Evolutionary conservation across 2,797 vertebrate species (phyloP), one percentile per base, ranked within the genome.

Genomic region (Cyprinodon diabolis): DNA sequence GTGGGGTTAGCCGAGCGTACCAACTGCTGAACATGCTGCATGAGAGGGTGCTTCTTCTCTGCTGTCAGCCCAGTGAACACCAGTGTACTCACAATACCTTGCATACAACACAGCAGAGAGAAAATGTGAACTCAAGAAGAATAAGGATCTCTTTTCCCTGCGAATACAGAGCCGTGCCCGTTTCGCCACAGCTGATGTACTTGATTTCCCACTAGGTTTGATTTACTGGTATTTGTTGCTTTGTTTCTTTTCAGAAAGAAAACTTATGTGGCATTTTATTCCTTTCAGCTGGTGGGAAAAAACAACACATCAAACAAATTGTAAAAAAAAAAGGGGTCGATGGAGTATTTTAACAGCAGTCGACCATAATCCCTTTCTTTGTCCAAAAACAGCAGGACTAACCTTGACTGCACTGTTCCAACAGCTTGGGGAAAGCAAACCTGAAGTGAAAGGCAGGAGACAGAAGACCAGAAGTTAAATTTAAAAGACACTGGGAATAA

Each of bases 351-450:
- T 66, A 15, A 66, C 23, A 13, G 14, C 1, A 2, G 23, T 25
- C 30, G 13, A 58, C 48, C 9, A 30, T 51, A 1, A 51, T 57
- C 25, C 23, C 11, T 62, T 62, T 40, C 19, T 9, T 67, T 4
- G 37, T 5, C 4, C 51, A 54, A 13, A 35, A 37, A 45, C 70
- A 56, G 78, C 14, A 2, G 69, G 69, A 78, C 91, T 68, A 90
- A 99, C 98, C 98, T 95, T 98, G 97, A 23, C 96, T 97, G 87
- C 97, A 99, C 84, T 99, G 98, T 90, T 99, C 98, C 94, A 99
- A 87, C 82, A 97, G 95, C 85, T 99, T 99, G 17, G 98, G 98
- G 65, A 99, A 99, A 55, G 96, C 93, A 84, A 97, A 96, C 87
- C 98, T 99, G 14, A 48, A 75, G 76, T 17, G 45, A 65, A 47